Conservation (phyloP, 2,888 invertebrate species). For the Gymnocheta viridis region DNA sequence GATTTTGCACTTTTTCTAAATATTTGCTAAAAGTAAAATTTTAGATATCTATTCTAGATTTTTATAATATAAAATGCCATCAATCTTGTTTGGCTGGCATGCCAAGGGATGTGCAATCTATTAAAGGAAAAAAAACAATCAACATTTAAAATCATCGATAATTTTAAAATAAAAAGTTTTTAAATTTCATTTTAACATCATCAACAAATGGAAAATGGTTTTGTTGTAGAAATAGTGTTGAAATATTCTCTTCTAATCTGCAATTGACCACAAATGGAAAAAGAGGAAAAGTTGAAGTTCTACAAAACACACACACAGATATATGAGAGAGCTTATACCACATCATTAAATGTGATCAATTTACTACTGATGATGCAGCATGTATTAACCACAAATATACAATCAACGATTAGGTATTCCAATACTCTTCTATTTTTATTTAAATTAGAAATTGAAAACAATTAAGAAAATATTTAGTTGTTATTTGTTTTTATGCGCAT, state of each 20-base stretch:
- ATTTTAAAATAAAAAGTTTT: conserved; percentile 35
- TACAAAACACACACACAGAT: background rate
- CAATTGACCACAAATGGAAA: conserved; percentile 10
- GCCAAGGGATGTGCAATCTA: conserved; percentile 7
- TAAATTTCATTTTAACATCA: background rate
- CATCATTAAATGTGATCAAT: conserved; percentile 55
- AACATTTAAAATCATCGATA: conserved; percentile 7
- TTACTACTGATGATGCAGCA: conserved; percentile 25
- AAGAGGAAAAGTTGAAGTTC: background rate
- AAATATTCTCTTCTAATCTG: background rate
- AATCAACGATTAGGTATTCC: background rate
- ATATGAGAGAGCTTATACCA: background rate
- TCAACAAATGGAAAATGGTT: background rate
- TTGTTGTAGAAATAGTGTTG: background rate
- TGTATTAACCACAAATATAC: conserved; percentile 24
- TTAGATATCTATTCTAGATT: background rate
- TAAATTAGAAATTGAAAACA: too few species aligned
- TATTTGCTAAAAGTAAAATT: conserved; percentile 26
- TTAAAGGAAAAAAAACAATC: background rate
- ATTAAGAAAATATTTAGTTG: too few species aligned
- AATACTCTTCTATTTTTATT: background rate
- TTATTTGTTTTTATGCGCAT: too few species aligned
- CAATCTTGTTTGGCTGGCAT: conserved; percentile 12
- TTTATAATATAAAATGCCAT: background rate
- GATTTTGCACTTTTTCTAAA: background rate